These are phyloP conservation scores for Vireo altiloquus DNA, from an alignment of 2,113 vertebrate species.

Conservation along the genomic window DNA sequence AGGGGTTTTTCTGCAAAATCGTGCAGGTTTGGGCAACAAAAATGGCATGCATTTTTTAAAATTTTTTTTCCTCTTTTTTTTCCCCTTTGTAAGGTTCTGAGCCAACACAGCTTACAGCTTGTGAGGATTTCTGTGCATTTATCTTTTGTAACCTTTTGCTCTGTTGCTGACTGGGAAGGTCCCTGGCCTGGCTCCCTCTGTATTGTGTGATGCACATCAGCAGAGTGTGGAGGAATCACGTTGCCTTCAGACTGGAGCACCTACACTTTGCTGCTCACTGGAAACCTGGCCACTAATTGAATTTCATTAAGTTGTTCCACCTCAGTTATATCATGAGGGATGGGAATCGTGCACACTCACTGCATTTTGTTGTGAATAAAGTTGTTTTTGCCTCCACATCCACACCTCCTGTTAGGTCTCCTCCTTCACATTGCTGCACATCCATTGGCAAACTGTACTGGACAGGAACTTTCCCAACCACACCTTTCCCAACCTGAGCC, in stretches of 20 bases:
- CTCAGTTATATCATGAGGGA: neutral
- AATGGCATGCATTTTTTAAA: fast-evolving
- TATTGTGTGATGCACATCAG: neutral
- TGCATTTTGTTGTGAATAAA: neutral
- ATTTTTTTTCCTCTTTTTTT: neutral
- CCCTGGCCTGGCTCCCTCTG: neutral
- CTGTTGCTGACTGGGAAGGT: neutral
- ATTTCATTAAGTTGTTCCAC: neutral
- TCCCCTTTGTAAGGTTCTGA: neutral
- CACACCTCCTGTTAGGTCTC: fast-evolving
- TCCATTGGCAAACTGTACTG: neutral
- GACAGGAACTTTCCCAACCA: neutral
- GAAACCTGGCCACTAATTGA: neutral
- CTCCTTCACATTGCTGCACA: fast-evolving
- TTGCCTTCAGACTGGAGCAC: neutral
- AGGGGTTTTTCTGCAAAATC: neutral
- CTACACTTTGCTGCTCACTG: neutral
- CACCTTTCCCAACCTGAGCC: neutral
- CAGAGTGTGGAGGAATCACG: neutral
- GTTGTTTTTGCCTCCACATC: neutral
- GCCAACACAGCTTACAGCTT: neutral
- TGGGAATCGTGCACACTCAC: neutral
- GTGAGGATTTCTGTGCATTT: neutral
- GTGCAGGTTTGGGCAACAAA: neutral
- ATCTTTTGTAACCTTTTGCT: neutral